Base-by-base conservation (phyloP, 2,113 vertebrate genomes). In the Glaucomys volans region DNA sequence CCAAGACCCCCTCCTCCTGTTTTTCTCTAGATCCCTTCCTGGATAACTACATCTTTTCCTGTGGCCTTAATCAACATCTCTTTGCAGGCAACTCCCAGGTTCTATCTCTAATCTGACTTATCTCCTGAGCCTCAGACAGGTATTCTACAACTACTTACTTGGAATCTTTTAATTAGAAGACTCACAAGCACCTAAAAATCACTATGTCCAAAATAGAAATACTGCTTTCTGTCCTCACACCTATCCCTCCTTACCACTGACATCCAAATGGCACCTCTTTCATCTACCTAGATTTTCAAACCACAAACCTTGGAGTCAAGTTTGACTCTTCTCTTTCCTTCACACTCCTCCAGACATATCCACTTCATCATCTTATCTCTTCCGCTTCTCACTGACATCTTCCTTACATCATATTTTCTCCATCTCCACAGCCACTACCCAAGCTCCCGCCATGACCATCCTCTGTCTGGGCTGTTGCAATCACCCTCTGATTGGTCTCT, bases 151-250 rank as follows among this genome's bases (percentile, higher is more conserved):
- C 24, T 66, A 28, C 14, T 95, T 76, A 30, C 20, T 24, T 84
- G 11, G 24, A 88, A 79, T 24, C 28, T 88, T 88, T 77, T 69
- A 88, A 81, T 91, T 62, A 85, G 67, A 93, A 94, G 24, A 76
- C 22, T 86, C 74, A 54, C 20, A 83, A 72, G 37, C 44, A 59
- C 17, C 20, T 95, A n/a, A 35, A 85, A 79, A 79, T 80, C 32
- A 86, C 22, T 64, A 69, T 67, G 14, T 32, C 9, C 22, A n/a
- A 94, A 87, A 30, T 8, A 50, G 24, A 89, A 85, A 30, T 76
- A 47, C 13, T 66, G 2, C n/a, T 67, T 67, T 76, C 7, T 44
- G 40, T 40, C 44, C 28, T 11, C 8, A 30, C 32, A 42, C 10
- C 62, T 71, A 40, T n/a, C 37, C 26, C 24, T 85, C 12, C 12